These are phyloP conservation scores for Drosophila subobscura DNA, from an alignment of 1,140 invertebrate genomes.

Conservation along the genomic window DNA sequence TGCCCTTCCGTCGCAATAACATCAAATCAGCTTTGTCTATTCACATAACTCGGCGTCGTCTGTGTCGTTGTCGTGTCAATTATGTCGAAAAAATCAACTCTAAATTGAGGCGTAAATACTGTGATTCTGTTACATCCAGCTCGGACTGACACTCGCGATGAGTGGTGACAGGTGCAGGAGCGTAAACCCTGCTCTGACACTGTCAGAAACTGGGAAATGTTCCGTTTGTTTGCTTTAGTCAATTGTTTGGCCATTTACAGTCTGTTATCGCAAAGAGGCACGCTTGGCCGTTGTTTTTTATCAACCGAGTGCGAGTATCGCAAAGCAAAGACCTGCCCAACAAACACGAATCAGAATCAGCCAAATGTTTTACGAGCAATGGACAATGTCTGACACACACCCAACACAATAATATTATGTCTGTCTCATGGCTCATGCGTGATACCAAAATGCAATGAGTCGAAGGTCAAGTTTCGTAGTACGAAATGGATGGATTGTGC, in stretches of 20 bases:
- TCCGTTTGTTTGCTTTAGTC: constrained; percentile 29
- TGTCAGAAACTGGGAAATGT: constrained; percentile 15
- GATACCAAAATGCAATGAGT: constrained; percentile 37
- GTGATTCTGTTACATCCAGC: constrained; percentile 49
- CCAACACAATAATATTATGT: constrained; percentile 13
- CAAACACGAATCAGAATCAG: constrained; percentile 9
- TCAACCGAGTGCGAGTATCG: constrained; percentile 2
- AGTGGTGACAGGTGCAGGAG: constrained; percentile 38
- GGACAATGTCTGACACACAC: too few species aligned
- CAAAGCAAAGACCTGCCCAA: constrained; percentile 9
- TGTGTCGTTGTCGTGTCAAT: constrained; percentile 53
- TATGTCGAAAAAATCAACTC: constrained; percentile 38
- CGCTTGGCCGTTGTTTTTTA: constrained; percentile 8
- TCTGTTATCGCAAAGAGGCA: constrained; percentile 20
- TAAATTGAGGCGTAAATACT: constrained; percentile 67
- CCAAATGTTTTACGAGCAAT: constrained; percentile 6
- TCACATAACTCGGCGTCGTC: constrained; percentile 36
- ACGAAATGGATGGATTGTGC: too few species aligned
- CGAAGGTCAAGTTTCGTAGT: constrained; percentile 21
- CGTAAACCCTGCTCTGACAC: constrained; percentile 21
- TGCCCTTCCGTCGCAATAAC: constrained; percentile 63
- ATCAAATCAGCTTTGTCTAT: constrained; percentile 43
- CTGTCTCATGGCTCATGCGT: constrained; percentile 35
- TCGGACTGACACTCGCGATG: constrained; percentile 24
- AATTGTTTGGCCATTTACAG: constrained; percentile 26